Evolutionary conservation across 2,888 invertebrate genomes (phyloP).

Genomic region (Trachelus troglodyta): DNA sequence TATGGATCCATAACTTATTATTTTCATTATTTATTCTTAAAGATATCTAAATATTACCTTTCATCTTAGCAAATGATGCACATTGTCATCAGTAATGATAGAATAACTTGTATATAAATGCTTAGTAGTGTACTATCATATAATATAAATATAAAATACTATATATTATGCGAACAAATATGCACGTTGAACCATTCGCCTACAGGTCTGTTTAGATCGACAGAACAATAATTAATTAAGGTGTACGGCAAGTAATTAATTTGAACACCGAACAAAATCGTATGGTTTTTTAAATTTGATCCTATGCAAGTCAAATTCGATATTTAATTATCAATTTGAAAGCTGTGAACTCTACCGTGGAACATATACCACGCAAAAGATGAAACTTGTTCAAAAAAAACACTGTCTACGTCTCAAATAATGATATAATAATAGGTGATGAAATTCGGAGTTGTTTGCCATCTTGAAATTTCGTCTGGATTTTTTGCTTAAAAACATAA

Average conservation of each 20-base stretch:
- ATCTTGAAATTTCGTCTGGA: neutral
- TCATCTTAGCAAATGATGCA: neutral
- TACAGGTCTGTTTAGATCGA: neutral
- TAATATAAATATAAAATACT: neutral
- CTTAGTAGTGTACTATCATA: neutral
- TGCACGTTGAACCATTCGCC: neutral
- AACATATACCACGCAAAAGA: neutral
- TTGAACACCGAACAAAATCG: neutral
- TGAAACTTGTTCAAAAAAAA: neutral
- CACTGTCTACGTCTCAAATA: neutral
- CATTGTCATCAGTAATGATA: neutral
- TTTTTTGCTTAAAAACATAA: no score
- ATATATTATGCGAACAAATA: neutral
- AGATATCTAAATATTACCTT: neutral
- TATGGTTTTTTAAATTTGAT: neutral
- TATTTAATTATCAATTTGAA: neutral
- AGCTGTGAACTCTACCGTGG: neutral
- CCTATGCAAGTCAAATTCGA: neutral
- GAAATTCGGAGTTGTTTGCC: neutral
- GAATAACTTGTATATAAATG: neutral
- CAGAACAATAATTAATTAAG: neutral
- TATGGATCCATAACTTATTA: slow-evolving; percentile 16
- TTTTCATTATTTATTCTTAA: neutral
- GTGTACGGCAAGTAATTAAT: neutral
- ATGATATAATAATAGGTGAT: neutral